A percentile compares a stretch with the other conserved stretches of the same genome.
Evolutionary conservation across 1,140 invertebrate species (phyloP).

Genomic region (Amyelois transitella): DNA sequence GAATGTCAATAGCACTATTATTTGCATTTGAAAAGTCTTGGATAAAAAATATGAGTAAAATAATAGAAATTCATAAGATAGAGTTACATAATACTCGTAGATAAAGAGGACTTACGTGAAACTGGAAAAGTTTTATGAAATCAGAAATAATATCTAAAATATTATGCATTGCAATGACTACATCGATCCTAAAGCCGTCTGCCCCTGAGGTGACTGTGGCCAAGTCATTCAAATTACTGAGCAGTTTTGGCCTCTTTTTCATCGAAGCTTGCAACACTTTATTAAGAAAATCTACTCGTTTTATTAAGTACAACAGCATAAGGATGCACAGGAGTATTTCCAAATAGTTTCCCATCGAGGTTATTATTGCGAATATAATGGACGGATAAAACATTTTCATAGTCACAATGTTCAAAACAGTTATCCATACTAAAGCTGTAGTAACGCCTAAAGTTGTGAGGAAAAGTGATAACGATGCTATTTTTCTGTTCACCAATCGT

Average conservation of each 20-base stretch:
- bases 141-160: neutral
- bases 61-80: no score
- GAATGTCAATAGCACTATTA: no score
- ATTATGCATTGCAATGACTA: neutral
- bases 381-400: neutral
- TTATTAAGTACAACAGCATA: neutral
- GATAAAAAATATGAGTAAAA: no score
- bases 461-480: neutral
- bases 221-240: neutral
- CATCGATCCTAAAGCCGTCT: neutral
- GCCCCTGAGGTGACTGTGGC: neutral
- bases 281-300: neutral
- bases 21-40: no score
- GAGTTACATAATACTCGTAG: no score
- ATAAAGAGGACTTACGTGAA: neutral
- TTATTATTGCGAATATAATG: neutral
- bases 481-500: conserved; percentile 7
- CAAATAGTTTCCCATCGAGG: neutral
- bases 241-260: neutral
- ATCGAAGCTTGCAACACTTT: neutral
- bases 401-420: no score
- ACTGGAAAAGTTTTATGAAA: neutral
- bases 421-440: neutral
- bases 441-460: neutral
- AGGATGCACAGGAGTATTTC: neutral